Conservation (phyloP, 2,113 vertebrate species). For the Lophura nycthemera region DNA sequence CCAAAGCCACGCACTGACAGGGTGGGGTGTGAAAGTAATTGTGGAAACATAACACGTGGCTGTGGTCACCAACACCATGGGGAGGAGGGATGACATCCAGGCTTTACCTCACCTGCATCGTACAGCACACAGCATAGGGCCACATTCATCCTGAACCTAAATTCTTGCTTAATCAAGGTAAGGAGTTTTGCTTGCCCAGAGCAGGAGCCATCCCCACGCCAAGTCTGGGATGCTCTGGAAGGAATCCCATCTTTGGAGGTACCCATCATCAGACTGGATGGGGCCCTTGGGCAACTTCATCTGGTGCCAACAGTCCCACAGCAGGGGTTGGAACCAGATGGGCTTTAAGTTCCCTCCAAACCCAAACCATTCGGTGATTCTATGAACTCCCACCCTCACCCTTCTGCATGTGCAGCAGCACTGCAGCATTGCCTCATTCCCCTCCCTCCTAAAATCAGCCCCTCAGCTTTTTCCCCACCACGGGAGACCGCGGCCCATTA, state of each 20-base stretch:
- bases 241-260: not conserved
- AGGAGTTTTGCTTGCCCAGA: not conserved
- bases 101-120: not conserved
- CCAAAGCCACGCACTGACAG: fast-evolving
- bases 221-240: not conserved
- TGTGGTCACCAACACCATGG: not conserved
- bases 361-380: not conserved
- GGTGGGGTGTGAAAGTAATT: fast-evolving
- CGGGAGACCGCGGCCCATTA: slow-evolving; percentile 70
- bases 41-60: fast-evolving
- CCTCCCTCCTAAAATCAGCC: not conserved
- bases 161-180: fast-evolving
- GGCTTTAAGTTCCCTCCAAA: not conserved
- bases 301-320: not conserved
- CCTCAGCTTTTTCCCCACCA: slow-evolving; percentile 25
- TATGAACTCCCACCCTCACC: not conserved
- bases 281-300: not conserved
- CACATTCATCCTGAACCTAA: not conserved
- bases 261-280: too few relatives aligned
- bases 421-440: not conserved
- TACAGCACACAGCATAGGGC: not conserved
- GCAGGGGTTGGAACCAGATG: not conserved
- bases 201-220: fast-evolving
- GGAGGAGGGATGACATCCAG: not conserved
- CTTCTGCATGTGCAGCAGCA: not conserved